Evolutionary conservation across 2,113 vertebrate genomes (phyloP).

Genomic region (Callorhinus ursinus): DNA sequence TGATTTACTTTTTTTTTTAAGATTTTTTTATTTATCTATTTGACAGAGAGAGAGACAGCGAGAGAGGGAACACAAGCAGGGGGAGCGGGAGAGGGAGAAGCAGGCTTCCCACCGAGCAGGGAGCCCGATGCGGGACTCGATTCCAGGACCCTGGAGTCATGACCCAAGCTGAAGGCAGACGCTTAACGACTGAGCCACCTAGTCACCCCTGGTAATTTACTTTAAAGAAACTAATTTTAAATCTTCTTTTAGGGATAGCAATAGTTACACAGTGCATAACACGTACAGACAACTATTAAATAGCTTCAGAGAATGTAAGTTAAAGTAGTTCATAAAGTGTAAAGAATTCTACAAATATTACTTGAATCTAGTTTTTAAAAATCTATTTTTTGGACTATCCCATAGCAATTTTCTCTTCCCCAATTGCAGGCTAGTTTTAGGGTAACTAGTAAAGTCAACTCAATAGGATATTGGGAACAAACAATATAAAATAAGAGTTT

Average conservation of each 20-base stretch:
- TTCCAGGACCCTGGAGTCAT: too few species aligned
- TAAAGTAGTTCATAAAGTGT: neutral
- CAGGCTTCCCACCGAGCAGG: too few species aligned
- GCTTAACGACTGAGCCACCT: too few species aligned
- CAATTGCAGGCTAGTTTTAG: neutral
- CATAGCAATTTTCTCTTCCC: neutral
- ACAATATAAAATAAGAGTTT: neutral
- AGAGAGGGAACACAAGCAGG: too few species aligned
- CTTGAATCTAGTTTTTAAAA: neutral
- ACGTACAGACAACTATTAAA: neutral
- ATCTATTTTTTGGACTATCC: neutral
- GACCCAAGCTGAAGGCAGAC: too few species aligned
- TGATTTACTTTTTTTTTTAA: neutral
- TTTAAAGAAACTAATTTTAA: constrained; percentile 7
- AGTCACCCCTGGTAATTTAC: neutral
- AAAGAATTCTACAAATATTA: neutral
- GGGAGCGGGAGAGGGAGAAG: too few species aligned
- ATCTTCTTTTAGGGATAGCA: neutral
- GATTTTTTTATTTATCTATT: too few species aligned
- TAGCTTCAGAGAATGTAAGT: neutral
- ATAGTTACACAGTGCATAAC: neutral
- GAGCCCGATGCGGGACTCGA: too few species aligned
- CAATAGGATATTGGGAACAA: neutral
- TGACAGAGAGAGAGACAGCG: too few species aligned
- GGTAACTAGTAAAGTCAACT: neutral